These are phyloP conservation scores for Acanthis flammea DNA, from an alignment of 2,797 vertebrate species.

Conservation along the genomic window DNA sequence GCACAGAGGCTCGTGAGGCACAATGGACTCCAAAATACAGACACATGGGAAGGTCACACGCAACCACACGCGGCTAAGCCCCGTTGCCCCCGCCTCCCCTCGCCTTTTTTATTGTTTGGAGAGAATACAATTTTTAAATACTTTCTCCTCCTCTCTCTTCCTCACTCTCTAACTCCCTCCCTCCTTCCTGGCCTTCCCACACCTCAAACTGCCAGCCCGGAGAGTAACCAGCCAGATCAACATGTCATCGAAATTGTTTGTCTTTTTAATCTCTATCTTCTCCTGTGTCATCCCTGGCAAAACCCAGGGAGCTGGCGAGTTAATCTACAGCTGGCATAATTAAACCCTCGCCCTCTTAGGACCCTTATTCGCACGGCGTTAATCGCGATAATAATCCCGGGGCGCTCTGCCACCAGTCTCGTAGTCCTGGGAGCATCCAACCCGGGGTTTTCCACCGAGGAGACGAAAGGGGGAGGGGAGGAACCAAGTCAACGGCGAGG, in stretches of 20 bases:
- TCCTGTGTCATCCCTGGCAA: constrained; percentile 16
- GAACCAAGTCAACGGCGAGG: neutral
- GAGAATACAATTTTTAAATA: constrained; percentile 26
- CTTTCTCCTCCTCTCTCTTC: neutral
- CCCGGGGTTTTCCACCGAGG: constrained; percentile 8
- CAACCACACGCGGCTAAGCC: constrained; percentile 26
- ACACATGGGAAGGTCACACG: constrained; percentile 25
- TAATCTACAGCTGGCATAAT: neutral
- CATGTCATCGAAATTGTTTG: neutral
- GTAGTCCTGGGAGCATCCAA: neutral
- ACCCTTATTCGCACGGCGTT: constrained; percentile 26
- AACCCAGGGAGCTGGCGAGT: neutral
- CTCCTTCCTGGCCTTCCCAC: neutral
- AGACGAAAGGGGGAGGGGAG: neutral
- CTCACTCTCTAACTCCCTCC: neutral
- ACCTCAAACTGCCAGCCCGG: neutral
- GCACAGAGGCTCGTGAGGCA: neutral
- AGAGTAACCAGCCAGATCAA: neutral
- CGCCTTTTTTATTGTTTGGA: neutral
- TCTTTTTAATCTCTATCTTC: constrained; percentile 34
- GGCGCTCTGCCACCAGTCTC: neutral
- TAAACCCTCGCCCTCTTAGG: neutral
- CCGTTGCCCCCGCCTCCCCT: neutral
- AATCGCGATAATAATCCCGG: neutral
- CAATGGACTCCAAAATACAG: constrained; percentile 46